phyloP scores from a whole-genome alignment of 2,797 vertebrate species.

The Thalassophryne amazonica region DNA sequence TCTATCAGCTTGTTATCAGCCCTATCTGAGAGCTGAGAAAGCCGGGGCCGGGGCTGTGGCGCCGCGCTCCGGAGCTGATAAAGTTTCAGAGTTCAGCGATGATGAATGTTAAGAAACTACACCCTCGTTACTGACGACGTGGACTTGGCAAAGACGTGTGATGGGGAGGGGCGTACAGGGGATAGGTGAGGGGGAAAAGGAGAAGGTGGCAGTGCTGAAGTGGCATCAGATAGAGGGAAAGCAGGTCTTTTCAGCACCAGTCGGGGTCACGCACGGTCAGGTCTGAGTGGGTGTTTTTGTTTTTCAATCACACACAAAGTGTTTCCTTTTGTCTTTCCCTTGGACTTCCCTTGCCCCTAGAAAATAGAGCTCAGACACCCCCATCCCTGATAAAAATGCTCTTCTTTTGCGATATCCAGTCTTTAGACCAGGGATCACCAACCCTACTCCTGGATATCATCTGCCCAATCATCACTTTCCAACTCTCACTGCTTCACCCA shows the following conservation, averaged over 20 bases:
- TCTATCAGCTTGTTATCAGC: slow-evolving; percentile 91
- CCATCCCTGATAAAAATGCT: too few species aligned
- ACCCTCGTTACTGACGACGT: slow-evolving; percentile 85
- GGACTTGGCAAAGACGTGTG: slow-evolving; percentile 83
- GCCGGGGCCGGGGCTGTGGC: slow-evolving; percentile 84
- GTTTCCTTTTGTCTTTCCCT: slow-evolving; percentile 1
- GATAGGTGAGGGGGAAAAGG: slow-evolving; percentile 26
- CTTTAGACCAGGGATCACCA: too few species aligned
- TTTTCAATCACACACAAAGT: slow-evolving; percentile 2
- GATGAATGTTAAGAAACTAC: slow-evolving; percentile 97
- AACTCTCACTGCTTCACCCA: too few species aligned
- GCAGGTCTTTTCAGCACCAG: slow-evolving; percentile 35
- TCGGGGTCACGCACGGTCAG: slow-evolving; percentile 36
- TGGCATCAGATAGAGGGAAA: slow-evolving; percentile 10
- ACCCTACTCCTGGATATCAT: too few species aligned
- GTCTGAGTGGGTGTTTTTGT: slow-evolving; percentile 55
- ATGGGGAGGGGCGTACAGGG: slow-evolving; percentile 22
- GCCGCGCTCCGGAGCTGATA: slow-evolving; percentile 91
- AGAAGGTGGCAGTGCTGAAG: slow-evolving; percentile 2
- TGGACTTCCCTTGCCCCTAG: background rate
- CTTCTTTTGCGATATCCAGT: too few species aligned
- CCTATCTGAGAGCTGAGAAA: slow-evolving; percentile 91
- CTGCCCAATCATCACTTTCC: too few species aligned
- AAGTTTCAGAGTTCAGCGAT: slow-evolving; percentile 95
- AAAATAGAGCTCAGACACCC: too few species aligned